Percentiles rank a stretch among this genome's conserved stretches.
Evolutionary conservation across 2,888 invertebrate species (phyloP).

Genomic region (Oscheius onirici): DNA sequence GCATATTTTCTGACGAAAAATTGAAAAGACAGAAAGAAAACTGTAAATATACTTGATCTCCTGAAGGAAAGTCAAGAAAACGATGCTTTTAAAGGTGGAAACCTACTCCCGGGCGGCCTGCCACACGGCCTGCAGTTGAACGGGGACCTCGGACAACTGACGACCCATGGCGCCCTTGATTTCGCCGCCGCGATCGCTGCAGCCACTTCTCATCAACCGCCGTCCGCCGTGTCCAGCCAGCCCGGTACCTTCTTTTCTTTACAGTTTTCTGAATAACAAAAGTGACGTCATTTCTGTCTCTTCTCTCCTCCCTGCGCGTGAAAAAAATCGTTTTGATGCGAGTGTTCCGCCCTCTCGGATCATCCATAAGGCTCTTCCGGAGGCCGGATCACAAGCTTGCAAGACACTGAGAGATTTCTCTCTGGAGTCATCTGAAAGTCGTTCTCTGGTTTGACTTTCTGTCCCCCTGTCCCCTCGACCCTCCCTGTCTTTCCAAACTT

Average conservation of each 20-base stretch:
- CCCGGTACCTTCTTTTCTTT: constrained; percentile 24
- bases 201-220: constrained; percentile 30
- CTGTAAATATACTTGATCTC: too few relatives aligned
- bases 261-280: not conserved
- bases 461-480: not conserved
- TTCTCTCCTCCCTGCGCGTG: not conserved
- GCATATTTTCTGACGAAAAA: too few relatives aligned
- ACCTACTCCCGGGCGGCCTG: constrained; percentile 30
- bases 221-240: constrained; percentile 30
- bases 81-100: constrained; percentile 25
- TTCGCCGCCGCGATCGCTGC: constrained; percentile 47
- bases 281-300: not conserved
- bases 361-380: too few relatives aligned
- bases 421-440: too few relatives aligned
- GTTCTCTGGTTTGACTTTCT: too few relatives aligned
- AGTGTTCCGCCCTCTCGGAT: too few relatives aligned
- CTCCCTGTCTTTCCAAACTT: constrained; percentile 4
- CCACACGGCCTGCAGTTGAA: constrained; percentile 34
- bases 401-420: not conserved
- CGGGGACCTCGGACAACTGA: constrained; percentile 32
- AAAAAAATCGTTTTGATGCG: not conserved
- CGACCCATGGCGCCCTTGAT: constrained; percentile 33
- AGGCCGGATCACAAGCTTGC: too few relatives aligned
- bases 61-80: not conserved
- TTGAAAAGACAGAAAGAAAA: too few relatives aligned